phyloP scores from a whole-genome alignment of 2,113 vertebrate genomes.

The Catharus bicknelli region DNA sequence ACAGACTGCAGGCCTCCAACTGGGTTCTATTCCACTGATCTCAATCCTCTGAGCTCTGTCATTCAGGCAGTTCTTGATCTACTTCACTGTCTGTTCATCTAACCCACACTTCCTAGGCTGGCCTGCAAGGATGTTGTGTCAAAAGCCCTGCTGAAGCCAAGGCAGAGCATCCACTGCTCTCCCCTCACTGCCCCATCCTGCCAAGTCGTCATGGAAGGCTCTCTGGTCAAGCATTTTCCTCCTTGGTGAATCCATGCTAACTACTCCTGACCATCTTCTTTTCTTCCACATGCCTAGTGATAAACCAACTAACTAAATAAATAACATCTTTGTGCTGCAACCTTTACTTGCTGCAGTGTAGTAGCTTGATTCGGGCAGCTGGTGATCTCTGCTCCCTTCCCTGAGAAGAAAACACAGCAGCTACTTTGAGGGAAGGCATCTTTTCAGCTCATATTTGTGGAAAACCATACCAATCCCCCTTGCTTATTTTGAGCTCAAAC shows the following conservation, averaged over 20 bases:
- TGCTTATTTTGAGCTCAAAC: background rate
- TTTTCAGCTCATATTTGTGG: background rate
- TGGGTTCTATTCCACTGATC: background rate
- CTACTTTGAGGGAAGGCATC: background rate
- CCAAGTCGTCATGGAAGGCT: background rate
- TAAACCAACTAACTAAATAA: background rate
- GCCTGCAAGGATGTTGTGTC: background rate
- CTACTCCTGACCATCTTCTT: background rate
- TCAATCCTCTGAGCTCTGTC: background rate
- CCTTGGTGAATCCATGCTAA: background rate
- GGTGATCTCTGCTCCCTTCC: background rate
- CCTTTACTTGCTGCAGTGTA: background rate
- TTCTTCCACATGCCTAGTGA: background rate
- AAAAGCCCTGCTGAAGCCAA: background rate
- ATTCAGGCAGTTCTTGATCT: background rate
- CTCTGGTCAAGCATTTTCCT: background rate
- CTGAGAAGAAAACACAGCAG: background rate
- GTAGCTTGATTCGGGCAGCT: background rate
- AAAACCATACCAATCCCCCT: background rate
- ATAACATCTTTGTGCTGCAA: background rate
- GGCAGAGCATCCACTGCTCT: background rate
- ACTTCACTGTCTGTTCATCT: background rate
- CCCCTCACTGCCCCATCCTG: no score
- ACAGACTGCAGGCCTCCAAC: background rate
- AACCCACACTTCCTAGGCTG: background rate